A percentile compares a stretch with the other conserved stretches of the same genome.
These are phyloP conservation scores for Contarinia nasturtii DNA, from an alignment of 1,140 invertebrate species.

Conservation along the genomic window DNA sequence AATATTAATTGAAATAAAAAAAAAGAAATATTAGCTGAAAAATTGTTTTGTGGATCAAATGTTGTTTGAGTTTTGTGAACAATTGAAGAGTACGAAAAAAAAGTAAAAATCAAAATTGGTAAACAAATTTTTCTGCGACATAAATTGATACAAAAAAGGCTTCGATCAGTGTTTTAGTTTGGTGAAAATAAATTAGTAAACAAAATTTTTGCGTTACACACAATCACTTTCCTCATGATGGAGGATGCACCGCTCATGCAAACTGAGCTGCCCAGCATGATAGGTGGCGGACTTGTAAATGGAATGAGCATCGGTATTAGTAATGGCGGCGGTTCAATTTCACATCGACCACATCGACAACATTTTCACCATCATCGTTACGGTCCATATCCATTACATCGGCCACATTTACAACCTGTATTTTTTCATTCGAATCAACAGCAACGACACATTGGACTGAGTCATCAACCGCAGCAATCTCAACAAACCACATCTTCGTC, in stretches of 20 bases:
- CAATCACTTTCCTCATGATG: constrained; percentile 2
- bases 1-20: no score
- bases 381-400: constrained; percentile 31
- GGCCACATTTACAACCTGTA: constrained; percentile 28
- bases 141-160: no score
- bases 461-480: constrained; percentile 29
- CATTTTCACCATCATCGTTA: constrained; percentile 16
- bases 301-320: background rate
- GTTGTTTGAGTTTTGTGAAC: no score
- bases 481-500: constrained; percentile 26
- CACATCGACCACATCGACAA: background rate
- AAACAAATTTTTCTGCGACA: no score
- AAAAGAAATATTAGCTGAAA: no score
- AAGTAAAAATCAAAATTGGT: no score
- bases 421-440: constrained; percentile 17
- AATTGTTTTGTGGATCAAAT: no score
- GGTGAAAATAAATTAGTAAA: no score
- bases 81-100: no score
- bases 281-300: background rate
- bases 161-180: no score
- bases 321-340: background rate
- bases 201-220: constrained; percentile 1
- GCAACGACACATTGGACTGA: constrained; percentile 7
- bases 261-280: background rate
- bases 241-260: constrained; percentile 1